Conservation (phyloP, 2,888 invertebrate genomes). For the Leptarthrus brevirostris region DNA sequence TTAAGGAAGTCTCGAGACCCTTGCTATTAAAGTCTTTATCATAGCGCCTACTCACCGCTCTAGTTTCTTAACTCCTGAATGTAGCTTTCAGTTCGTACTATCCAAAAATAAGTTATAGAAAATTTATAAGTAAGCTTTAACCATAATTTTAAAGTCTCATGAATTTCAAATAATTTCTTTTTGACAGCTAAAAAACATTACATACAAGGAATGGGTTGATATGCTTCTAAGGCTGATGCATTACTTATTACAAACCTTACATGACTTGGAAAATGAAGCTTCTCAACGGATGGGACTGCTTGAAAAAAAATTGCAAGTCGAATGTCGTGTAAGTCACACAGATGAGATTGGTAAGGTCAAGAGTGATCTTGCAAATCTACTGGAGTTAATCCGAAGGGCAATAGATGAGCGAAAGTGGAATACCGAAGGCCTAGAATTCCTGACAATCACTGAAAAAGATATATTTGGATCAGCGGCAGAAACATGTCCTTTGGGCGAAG, state of each 20-base stretch:
- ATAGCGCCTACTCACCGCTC: no score
- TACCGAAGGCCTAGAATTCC: slow-evolving; percentile 65
- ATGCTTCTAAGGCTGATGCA: slow-evolving; percentile 73
- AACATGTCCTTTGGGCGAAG: background rate
- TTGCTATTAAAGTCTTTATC: no score
- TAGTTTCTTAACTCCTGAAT: no score
- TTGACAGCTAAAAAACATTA: slow-evolving; percentile 72
- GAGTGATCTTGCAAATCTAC: slow-evolving; percentile 64
- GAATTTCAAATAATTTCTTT: no score
- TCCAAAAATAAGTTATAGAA: no score
- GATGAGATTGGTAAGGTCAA: slow-evolving; percentile 58
- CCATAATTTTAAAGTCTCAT: no score
- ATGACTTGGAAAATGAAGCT: slow-evolving; percentile 73
- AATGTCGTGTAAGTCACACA: slow-evolving; percentile 54
- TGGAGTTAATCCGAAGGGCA: slow-evolving; percentile 67
- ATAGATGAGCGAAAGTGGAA: slow-evolving; percentile 66
- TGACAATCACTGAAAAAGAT: slow-evolving; percentile 65
- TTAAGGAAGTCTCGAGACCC: no score
- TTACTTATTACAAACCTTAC: slow-evolving; percentile 72
- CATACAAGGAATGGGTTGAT: slow-evolving; percentile 73
- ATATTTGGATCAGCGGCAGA: slow-evolving; percentile 59
- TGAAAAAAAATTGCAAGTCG: slow-evolving; percentile 56
- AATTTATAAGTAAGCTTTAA: no score
- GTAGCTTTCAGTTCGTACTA: no score
- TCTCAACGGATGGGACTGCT: slow-evolving; percentile 70